These are phyloP conservation scores for Psilopsiagon aymara DNA, from an alignment of 2,113 vertebrate genomes.

Conservation along the genomic window DNA sequence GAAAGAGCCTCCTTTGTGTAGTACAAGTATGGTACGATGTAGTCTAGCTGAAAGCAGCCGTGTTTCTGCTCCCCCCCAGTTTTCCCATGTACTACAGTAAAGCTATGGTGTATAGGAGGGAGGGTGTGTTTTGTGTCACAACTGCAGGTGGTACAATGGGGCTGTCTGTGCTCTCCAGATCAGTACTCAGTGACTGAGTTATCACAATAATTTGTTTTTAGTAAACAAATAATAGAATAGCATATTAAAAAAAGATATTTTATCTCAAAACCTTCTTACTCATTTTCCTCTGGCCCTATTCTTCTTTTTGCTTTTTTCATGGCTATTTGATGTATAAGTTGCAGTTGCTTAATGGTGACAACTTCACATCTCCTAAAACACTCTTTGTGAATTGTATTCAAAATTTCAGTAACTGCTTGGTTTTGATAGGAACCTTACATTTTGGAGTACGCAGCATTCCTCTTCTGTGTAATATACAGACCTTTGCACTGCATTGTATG, in stretches of 20 bases:
- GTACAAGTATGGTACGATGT: accelerated
- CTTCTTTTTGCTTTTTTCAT: background rate
- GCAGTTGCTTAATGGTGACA: background rate
- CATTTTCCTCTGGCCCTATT: background rate
- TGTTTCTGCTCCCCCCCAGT: background rate
- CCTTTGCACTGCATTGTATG: background rate
- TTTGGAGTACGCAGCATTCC: background rate
- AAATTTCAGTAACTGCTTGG: background rate
- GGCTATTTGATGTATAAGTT: background rate
- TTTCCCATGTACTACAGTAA: background rate
- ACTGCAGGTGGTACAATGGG: background rate
- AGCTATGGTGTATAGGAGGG: background rate
- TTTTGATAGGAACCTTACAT: background rate
- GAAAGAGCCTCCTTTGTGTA: background rate
- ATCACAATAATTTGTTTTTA: background rate
- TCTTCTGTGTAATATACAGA: background rate
- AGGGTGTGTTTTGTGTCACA: background rate
- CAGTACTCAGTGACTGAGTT: background rate
- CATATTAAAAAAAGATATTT: background rate
- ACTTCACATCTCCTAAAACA: background rate
- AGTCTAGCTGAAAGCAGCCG: background rate
- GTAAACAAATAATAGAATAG: background rate
- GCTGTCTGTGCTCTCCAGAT: background rate
- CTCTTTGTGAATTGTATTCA: background rate
- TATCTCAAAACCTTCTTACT: background rate